Conservation (phyloP, 2,113 vertebrate species). For the Chaetodon trifascialis region DNA sequence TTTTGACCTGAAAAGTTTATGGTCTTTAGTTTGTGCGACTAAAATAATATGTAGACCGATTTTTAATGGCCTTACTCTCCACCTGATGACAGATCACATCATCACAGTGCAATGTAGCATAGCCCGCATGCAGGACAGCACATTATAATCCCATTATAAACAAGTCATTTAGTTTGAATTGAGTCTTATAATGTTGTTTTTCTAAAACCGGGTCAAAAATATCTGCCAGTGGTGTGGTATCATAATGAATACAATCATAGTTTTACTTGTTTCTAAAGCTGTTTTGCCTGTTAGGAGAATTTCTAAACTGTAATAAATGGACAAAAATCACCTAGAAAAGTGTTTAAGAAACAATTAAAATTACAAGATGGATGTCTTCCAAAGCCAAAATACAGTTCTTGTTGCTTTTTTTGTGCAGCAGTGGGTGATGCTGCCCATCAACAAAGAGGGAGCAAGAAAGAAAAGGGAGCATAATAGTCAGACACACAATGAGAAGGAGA, state of each 20-base stretch:
- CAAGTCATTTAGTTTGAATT: slow-evolving; percentile 34
- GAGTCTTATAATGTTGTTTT: slow-evolving; percentile 26
- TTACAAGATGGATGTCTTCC: slow-evolving; percentile 19
- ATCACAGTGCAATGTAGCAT: slow-evolving; percentile 15
- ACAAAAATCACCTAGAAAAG: not conserved
- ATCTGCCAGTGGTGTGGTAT: not conserved
- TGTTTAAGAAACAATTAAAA: not conserved
- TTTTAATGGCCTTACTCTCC: not conserved
- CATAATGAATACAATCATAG: slow-evolving; percentile 25
- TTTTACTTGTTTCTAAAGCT: not conserved
- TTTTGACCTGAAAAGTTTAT: not conserved
- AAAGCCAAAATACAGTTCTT: not conserved
- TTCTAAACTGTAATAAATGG: slow-evolving; percentile 12
- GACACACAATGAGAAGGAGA: slow-evolving; percentile 53
- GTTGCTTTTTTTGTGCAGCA: not conserved
- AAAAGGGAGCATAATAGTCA: slow-evolving; percentile 30
- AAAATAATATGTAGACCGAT: slow-evolving; percentile 6
- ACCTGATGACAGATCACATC: slow-evolving; percentile 17
- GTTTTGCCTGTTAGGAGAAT: slow-evolving; percentile 4
- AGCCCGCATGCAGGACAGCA: slow-evolving; percentile 3
- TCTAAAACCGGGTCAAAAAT: slow-evolving; percentile 20
- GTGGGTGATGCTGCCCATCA: slow-evolving; percentile 37
- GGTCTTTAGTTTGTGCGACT: not conserved
- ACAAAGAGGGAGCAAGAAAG: slow-evolving; percentile 26
- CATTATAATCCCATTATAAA: slow-evolving; percentile 51